These are phyloP conservation scores for Gallinago media DNA, from an alignment of 2,113 vertebrate genomes.

Conservation along the genomic window DNA sequence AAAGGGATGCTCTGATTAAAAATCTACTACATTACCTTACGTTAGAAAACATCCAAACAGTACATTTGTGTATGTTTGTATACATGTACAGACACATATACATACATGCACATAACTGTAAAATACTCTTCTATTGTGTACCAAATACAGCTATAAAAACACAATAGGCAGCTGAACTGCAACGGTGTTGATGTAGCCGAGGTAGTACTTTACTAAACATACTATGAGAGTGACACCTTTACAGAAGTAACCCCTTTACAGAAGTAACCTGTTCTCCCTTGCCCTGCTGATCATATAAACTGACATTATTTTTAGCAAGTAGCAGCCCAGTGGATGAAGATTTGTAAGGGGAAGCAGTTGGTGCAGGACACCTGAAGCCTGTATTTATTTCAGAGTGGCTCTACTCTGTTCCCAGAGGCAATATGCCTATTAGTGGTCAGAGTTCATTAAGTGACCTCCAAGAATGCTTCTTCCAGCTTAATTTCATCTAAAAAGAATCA, in stretches of 20 bases:
- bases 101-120: neutral
- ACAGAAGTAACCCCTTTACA: neutral
- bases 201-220: neutral
- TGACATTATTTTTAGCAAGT: neutral
- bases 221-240: neutral
- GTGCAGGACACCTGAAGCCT: neutral
- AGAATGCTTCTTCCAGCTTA: neutral
- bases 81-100: neutral
- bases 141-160: neutral
- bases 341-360: neutral
- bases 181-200: neutral
- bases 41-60: slow-evolving; percentile 16
- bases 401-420: neutral
- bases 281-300: neutral
- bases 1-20: slow-evolving; percentile 70
- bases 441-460: neutral
- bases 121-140: neutral
- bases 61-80: neutral
- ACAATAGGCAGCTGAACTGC: neutral
- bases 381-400: neutral
- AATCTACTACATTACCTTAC: neutral
- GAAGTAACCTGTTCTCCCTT: neutral
- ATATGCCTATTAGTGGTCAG: neutral
- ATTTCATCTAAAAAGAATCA: neutral
- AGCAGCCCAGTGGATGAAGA: neutral